Conservation (phyloP, 92 coral and sea anemone species). For the Muricea muricata region DNA sequence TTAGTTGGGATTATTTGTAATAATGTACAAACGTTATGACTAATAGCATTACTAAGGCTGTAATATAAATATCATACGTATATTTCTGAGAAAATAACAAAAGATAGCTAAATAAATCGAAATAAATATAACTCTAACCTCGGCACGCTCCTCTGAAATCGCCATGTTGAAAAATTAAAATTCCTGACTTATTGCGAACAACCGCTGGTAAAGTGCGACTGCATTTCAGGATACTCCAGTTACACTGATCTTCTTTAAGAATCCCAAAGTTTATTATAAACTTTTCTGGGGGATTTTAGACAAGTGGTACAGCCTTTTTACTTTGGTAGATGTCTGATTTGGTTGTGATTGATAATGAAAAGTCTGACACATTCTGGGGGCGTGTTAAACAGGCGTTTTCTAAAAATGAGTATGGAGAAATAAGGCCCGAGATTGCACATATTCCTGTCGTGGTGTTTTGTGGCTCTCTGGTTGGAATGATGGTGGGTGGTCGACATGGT, state of each 20-base stretch:
- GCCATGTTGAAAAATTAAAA: background rate
- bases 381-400: constrained; percentile 38
- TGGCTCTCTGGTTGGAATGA: constrained; percentile 83
- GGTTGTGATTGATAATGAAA: background rate
- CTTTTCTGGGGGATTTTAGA: too few relatives aligned
- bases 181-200: background rate
- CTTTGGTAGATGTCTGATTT: background rate
- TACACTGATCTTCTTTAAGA: background rate
- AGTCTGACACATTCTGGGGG: constrained; percentile 23
- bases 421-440: constrained; percentile 49
- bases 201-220: background rate
- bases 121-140: background rate
- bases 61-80: background rate
- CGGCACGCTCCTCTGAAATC: background rate
- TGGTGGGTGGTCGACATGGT: constrained; percentile 96
- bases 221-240: background rate
- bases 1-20: too few relatives aligned
- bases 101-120: too few relatives aligned
- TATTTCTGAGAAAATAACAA: too few relatives aligned
- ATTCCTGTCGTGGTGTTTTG: constrained; percentile 80
- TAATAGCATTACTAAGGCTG: background rate
- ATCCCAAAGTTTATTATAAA: background rate
- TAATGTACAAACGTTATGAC: too few relatives aligned
- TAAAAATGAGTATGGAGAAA: constrained; percentile 34
- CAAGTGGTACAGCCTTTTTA: too few relatives aligned